Evolutionary conservation across 2,888 invertebrate species (phyloP), one percentile per base, ranked within the genome.

Genomic region (Polydrusus pterygomalis): DNA sequence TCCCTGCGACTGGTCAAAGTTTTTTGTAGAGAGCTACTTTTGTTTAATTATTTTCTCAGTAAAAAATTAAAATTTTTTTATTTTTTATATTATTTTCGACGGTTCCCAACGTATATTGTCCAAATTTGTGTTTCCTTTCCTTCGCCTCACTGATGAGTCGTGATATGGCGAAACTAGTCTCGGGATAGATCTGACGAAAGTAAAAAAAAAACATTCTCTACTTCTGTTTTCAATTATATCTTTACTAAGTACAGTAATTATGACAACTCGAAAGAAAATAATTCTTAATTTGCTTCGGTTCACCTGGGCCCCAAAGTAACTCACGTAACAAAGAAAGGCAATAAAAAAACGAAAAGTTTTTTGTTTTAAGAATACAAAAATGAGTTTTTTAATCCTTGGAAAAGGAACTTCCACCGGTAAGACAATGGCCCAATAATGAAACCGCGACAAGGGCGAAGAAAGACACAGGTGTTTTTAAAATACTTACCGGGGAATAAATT

Each of bases 381-480:
- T 60, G 30, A 71, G 40, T 51, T 71, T 63, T 63, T 71, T 64
- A 63, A 51, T 64, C 40, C 64, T 43, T 17, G 40, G n/a, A 54
- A 71, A 71, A 71, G 64, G 56, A 45, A 70, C 13, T 18, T 47
- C 64, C 64, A 34, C 2, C 17, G 65, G 43, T 43, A 60, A 76
- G 76, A 76, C 76, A 76, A 76, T 76, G 73, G 72, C 25, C 73
- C 73, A 70, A 72, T 73, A 74, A 74, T 73, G 73, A 67, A 65
- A 74, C 77, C 77, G 70, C 73, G 69, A 76, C 75, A 43, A 64
- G 65, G 64, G 69, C 64, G 54, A 64, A 30, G 73, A 74, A 74
- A 72, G 72, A 69, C 73, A 69, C 76, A 77, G 77, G 77, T 77
- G 77, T 77, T 77, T 77, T 73, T 77, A 77, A 77, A 77, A 77